phyloP scores from a whole-genome alignment of 2,888 invertebrate genomes.

The Eilema depressum region DNA sequence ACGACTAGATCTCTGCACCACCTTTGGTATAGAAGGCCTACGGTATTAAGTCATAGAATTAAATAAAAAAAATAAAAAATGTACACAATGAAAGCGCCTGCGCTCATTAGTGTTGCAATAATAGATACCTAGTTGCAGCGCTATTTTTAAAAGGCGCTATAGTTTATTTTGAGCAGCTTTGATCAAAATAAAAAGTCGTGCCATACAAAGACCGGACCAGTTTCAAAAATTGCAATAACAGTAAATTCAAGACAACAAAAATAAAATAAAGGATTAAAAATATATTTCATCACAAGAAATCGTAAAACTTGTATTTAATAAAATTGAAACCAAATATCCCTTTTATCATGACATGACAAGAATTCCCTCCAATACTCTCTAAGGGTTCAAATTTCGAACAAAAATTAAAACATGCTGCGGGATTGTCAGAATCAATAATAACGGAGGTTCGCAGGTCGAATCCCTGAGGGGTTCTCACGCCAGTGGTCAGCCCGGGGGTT shows the following conservation, averaged over 20 bases:
- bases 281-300: background rate
- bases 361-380: conserved; percentile 21
- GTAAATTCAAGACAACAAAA: background rate
- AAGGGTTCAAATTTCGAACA: conserved; percentile 46
- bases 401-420: conserved; percentile 60
- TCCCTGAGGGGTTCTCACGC: conserved; percentile 43
- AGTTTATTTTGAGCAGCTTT: no score
- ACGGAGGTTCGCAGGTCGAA: conserved; percentile 50
- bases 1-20: no score
- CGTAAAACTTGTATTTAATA: background rate
- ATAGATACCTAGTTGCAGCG: background rate
- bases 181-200: no score
- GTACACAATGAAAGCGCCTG: background rate
- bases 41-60: no score
- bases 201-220: no score
- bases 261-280: background rate
- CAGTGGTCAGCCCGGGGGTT: conserved; percentile 47
- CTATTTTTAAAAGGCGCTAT: background rate
- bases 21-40: no score
- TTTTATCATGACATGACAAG: conserved; percentile 2
- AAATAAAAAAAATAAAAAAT: no score
- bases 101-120: background rate
- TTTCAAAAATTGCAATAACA: background rate
- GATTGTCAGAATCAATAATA: conserved; percentile 63
- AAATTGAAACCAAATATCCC: background rate